phyloP scores from a whole-genome alignment of 2,888 invertebrate species.

The Baccha elongata region DNA sequence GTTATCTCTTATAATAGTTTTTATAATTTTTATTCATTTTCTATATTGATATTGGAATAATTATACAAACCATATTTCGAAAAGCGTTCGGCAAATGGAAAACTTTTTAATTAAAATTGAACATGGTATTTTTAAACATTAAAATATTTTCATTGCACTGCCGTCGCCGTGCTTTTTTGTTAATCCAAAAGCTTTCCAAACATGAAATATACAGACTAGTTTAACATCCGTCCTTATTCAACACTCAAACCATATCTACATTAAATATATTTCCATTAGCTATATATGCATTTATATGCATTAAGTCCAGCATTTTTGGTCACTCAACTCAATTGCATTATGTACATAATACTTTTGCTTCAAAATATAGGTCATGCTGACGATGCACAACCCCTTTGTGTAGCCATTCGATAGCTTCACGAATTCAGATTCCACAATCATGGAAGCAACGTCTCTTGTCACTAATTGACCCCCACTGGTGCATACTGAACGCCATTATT shows the following conservation, averaged over 20 bases:
- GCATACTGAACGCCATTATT: slow-evolving; percentile 25
- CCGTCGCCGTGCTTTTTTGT: slow-evolving; percentile 33
- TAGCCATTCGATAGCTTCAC: slow-evolving; percentile 14
- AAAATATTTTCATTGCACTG: slow-evolving; percentile 20
- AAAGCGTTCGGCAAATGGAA: too few relatives aligned
- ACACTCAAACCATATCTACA: slow-evolving; percentile 3
- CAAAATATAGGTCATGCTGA: slow-evolving; percentile 59
- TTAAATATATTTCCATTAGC: slow-evolving; percentile 10
- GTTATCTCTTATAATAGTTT: too few relatives aligned
- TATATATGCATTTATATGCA: neutral
- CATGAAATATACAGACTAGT: slow-evolving; percentile 21
- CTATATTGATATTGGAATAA: too few relatives aligned
- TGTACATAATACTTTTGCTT: slow-evolving; percentile 33
- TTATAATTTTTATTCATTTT: too few relatives aligned
- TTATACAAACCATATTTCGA: too few relatives aligned
- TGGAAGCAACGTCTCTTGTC: slow-evolving; percentile 7
- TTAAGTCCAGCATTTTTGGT: slow-evolving; percentile 19
- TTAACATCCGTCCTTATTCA: slow-evolving; percentile 34
- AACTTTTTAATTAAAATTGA: slow-evolving; percentile 16
- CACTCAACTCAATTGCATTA: slow-evolving; percentile 55
- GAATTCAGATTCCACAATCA: too few relatives aligned
- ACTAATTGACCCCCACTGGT: slow-evolving; percentile 64
- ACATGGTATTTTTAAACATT: slow-evolving; percentile 2
- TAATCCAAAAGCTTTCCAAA: slow-evolving; percentile 44
- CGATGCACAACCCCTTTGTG: slow-evolving; percentile 13